A percentile compares a stretch with the other conserved stretches of the same genome.
These are phyloP conservation scores for Drosophila neonasuta DNA, from an alignment of 2,888 invertebrate species.

Conservation along the genomic window DNA sequence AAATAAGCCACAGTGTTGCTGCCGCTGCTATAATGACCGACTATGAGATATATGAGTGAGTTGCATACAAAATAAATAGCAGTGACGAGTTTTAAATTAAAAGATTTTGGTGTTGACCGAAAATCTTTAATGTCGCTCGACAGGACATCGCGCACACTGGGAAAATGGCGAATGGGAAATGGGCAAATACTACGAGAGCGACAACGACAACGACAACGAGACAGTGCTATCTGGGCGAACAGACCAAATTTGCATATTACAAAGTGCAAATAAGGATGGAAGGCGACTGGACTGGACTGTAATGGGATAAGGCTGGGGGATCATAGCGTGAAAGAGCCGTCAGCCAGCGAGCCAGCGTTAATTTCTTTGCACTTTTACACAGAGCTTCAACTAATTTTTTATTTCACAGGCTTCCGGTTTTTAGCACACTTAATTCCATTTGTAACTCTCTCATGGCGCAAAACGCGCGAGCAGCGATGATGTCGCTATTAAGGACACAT, in stretches of 20 bases:
- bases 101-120: background rate
- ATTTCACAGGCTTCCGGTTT: conserved; percentile 63
- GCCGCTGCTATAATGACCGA: conserved; percentile 31
- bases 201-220: background rate
- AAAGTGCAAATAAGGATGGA: conserved; percentile 30
- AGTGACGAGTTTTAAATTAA: conserved; percentile 4
- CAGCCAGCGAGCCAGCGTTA: conserved; percentile 42
- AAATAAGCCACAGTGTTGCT: conserved; percentile 26
- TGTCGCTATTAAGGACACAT: conserved; percentile 77
- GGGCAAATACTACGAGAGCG: too few species aligned
- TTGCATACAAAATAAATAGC: background rate
- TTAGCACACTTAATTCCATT: conserved; percentile 73
- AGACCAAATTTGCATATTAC: conserved; percentile 41
- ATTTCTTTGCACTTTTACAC: conserved; percentile 57
- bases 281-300: conserved; percentile 50
- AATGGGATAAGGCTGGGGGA: conserved; percentile 36
- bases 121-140: conserved; percentile 18
- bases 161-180: background rate
- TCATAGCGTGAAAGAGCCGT: conserved; percentile 39
- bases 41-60: background rate
- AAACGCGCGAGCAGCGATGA: conserved; percentile 56
- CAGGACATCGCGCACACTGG: background rate
- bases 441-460: conserved; percentile 47
- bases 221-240: conserved; percentile 1
- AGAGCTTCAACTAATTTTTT: conserved; percentile 44